phyloP scores from a whole-genome alignment of 92 coral and sea anemone species.

The Pocillopora meandrina region DNA sequence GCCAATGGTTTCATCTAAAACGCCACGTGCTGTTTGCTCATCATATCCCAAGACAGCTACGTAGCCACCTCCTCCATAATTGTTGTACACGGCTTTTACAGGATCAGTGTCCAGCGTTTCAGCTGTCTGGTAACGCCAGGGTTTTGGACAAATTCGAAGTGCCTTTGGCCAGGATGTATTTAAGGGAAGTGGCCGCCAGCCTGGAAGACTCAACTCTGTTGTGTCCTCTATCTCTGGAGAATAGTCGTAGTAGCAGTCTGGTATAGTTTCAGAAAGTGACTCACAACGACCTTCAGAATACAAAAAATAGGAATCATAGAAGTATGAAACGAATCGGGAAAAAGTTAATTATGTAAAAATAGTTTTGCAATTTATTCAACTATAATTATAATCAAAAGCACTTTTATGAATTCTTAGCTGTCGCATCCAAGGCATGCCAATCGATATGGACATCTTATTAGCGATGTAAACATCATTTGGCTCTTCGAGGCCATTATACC shows the following conservation, averaged over 20 bases:
- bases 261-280: neutral
- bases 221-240: constrained; percentile 14
- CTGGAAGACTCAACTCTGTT: constrained; percentile 39
- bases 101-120: too few relatives aligned
- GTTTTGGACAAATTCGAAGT: too few relatives aligned
- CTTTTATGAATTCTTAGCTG: constrained; percentile 31
- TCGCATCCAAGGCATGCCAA: constrained; percentile 50
- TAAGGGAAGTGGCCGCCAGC: constrained; percentile 8
- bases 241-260: constrained; percentile 24
- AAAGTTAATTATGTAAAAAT: neutral
- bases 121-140: too few relatives aligned
- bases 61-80: too few relatives aligned
- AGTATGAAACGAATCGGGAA: neutral
- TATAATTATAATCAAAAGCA: neutral
- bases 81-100: too few relatives aligned
- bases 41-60: too few relatives aligned
- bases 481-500: constrained; percentile 38
- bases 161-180: too few relatives aligned
- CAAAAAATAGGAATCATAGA: neutral
- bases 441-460: constrained; percentile 30
- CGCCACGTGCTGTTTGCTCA: too few relatives aligned
- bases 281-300: constrained; percentile 3
- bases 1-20: too few relatives aligned
- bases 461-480: constrained; percentile 9
- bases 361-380: too few relatives aligned